Conservation (phyloP, 2,888 invertebrate genomes). For the Spisula subtruncata region DNA sequence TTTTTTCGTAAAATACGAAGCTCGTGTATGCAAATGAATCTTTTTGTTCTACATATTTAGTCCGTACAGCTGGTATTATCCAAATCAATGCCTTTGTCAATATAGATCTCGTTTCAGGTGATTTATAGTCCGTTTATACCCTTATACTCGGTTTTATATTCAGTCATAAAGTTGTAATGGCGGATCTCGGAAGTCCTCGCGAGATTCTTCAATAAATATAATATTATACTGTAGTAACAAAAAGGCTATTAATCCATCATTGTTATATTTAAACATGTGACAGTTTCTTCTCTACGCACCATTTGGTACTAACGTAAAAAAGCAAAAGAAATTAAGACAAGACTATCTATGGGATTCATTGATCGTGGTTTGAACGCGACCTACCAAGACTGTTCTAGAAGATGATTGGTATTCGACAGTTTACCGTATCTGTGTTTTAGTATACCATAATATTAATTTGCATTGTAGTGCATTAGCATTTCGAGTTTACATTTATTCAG, state of each 20-base stretch:
- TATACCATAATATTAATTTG: no score
- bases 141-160: slow-evolving; percentile 41
- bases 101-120: slow-evolving; percentile 36
- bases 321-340: slow-evolving; percentile 13
- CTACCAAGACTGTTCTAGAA: no score
- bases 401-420: no score
- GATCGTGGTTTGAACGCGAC: background rate
- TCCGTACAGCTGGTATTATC: slow-evolving; percentile 1
- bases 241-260: slow-evolving; percentile 23
- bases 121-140: slow-evolving; percentile 44
- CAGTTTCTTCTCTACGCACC: slow-evolving; percentile 11
- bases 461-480: no score
- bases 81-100: slow-evolving; percentile 34
- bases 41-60: background rate
- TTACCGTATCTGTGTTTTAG: no score
- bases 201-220: slow-evolving; percentile 40
- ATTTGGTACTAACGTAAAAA: slow-evolving; percentile 3
- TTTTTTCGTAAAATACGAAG: background rate
- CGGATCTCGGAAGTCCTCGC: slow-evolving; percentile 32
- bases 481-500: no score
- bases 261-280: slow-evolving; percentile 13
- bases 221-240: slow-evolving; percentile 28
- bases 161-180: slow-evolving; percentile 39
- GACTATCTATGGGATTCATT: background rate
- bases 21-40: slow-evolving; percentile 3